These are phyloP conservation scores for Platysternon megacephalum DNA, from an alignment of 2,113 vertebrate species.

Conservation along the genomic window DNA sequence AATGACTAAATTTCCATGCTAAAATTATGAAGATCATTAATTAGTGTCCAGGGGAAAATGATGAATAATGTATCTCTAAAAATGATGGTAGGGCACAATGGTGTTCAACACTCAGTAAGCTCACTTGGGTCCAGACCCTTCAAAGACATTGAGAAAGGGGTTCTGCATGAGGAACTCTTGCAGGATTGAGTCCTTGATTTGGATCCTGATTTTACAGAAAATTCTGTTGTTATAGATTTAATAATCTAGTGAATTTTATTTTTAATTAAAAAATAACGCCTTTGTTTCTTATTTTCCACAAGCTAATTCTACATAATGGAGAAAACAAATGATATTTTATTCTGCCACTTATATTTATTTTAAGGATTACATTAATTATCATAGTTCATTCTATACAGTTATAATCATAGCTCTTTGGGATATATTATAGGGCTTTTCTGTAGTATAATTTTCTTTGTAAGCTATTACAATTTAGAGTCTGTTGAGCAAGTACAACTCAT, in stretches of 20 bases:
- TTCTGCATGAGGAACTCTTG: neutral
- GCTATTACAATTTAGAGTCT: neutral
- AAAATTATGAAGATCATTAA: neutral
- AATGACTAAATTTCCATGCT: constrained; percentile 26
- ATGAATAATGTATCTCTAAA: constrained; percentile 39
- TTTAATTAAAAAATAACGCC: neutral
- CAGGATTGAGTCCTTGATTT: neutral
- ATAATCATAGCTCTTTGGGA: neutral
- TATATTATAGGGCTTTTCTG: neutral
- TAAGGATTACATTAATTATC: neutral
- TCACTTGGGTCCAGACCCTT: neutral
- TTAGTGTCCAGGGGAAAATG: neutral
- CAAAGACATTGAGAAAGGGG: neutral
- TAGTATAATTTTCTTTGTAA: neutral
- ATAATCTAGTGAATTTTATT: neutral
- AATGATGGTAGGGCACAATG: neutral
- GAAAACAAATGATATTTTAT: neutral
- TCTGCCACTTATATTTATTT: neutral
- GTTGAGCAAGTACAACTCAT: neutral
- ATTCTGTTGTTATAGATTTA: neutral
- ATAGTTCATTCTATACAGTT: neutral
- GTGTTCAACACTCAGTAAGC: neutral
- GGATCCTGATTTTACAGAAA: neutral
- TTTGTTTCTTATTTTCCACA: neutral
- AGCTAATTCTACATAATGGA: neutral